Evolutionary conservation across 2,888 invertebrate genomes (phyloP), one percentile per base, ranked within the genome.

Genomic region (Coecobrya sp.): DNA sequence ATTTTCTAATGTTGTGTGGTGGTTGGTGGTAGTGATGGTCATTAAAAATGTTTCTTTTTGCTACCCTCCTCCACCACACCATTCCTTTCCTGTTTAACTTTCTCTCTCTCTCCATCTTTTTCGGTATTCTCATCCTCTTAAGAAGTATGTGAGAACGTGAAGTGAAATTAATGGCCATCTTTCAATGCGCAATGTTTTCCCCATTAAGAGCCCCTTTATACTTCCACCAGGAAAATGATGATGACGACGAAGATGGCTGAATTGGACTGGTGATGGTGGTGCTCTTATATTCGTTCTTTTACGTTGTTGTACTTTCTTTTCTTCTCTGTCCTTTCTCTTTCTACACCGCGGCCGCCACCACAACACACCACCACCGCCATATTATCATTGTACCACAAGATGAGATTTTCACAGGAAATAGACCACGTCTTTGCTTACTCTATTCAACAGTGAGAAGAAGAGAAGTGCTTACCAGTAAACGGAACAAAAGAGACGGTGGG

Each of bases 161-260:
- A 85, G 85, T 85, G 85, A 85, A 85, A 85, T 85, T 85, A 85
- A 85, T 85, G 85, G 59, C 85, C 7, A 85, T 85, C 85, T 85
- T 85, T 86, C 86, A 45, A 86, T 25, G 19, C 70, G 70, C 49
- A 70, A 86, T 86, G 86, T 68, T 73, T 73, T 30, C 55, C 52
- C 62, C 30, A 25, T 65, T 86, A 86, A 86, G 10, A 30, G 86
- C 8, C 73, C 49, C 49, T 86, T 70, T 25, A 49, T 68, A 62
- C 62, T 27, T n/a, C 3, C 13, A 16, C 3, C 4, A 27, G 1
- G 62, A 84, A 36, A 42, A 59, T 84, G 84, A 16, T 59, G 84
- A 62, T 84, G 84, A 25, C 7, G 36, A 7, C 36, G 36, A 7
- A 36, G 36, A 36, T 7, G 36, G 7, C 36, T 36, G 36, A 36